phyloP scores from a whole-genome alignment of 2,797 vertebrate species.

The Sebastes hubbsi region DNA sequence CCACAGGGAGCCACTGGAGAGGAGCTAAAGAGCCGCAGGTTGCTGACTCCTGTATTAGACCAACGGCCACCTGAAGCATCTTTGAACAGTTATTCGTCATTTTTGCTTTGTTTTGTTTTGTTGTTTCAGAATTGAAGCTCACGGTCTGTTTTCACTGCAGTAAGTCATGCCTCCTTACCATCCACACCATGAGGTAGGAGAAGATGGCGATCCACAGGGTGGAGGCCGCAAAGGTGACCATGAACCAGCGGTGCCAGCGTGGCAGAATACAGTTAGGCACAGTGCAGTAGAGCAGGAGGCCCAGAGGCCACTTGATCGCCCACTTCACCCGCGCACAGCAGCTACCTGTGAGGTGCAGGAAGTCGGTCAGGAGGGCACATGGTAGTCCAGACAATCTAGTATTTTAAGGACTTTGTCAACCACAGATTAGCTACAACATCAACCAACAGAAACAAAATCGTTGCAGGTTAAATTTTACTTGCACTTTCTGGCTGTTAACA shows the following conservation, averaged over 20 bases:
- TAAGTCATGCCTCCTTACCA: slow-evolving; percentile 74
- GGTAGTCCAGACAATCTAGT: neutral
- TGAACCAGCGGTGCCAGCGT: slow-evolving; percentile 87
- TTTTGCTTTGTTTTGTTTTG: neutral
- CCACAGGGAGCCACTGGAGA: too few species aligned
- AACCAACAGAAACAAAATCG: neutral
- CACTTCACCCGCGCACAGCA: slow-evolving; percentile 78
- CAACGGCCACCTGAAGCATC: neutral
- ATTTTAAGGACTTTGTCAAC: neutral
- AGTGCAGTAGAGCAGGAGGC: slow-evolving; percentile 83
- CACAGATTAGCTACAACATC: neutral
- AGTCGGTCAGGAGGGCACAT: neutral
- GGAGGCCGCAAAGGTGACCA: slow-evolving; percentile 83
- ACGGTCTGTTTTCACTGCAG: neutral
- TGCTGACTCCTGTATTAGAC: neutral
- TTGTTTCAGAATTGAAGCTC: neutral
- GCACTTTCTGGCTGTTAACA: neutral
- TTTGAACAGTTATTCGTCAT: neutral
- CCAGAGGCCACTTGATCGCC: slow-evolving; percentile 84
- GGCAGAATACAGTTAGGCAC: slow-evolving; percentile 84
- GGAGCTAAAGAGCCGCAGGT: too few species aligned
- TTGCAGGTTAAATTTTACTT: neutral
- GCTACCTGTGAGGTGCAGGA: slow-evolving; percentile 56
- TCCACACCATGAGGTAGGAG: slow-evolving; percentile 89
- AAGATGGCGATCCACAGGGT: slow-evolving; percentile 87